These are phyloP conservation scores for Rafetus swinhoei DNA, from an alignment of 2,113 vertebrate species.

Conservation along the genomic window DNA sequence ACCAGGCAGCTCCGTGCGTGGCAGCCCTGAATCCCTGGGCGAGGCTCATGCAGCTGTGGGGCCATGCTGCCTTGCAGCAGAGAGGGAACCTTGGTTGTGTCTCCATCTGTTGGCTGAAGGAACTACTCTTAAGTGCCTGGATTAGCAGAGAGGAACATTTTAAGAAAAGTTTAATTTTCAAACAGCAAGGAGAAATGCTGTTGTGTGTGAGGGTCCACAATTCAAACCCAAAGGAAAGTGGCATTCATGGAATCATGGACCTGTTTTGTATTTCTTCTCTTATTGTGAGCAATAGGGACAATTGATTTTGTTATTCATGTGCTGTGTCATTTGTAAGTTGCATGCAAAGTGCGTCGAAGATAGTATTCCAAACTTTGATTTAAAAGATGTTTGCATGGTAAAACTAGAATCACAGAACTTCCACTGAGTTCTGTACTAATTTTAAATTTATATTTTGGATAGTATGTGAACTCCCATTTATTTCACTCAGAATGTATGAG, in stretches of 20 bases:
- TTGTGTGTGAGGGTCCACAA: neutral
- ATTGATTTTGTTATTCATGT: neutral
- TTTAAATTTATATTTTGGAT: neutral
- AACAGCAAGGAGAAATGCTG: neutral
- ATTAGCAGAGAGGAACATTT: neutral
- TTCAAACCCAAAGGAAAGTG: neutral
- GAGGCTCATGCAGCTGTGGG: too few species aligned
- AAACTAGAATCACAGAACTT: neutral
- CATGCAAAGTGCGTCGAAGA: neutral
- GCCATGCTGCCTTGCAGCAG: too few species aligned
- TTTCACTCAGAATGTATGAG: neutral
- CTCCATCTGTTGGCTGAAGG: neutral
- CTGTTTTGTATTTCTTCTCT: neutral
- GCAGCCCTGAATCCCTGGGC: too few species aligned
- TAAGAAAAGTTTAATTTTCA: neutral
- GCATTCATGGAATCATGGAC: neutral
- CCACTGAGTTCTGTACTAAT: neutral
- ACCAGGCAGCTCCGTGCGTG: too few species aligned
- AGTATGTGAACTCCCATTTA: neutral
- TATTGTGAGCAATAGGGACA: neutral
- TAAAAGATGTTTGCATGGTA: fast-evolving
- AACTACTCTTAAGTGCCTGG: neutral
- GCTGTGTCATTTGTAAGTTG: neutral
- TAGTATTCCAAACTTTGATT: fast-evolving
- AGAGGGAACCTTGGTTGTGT: neutral